Evolutionary conservation across 2,888 invertebrate species (phyloP).

Genomic region (Ectemnius lituratus): DNA sequence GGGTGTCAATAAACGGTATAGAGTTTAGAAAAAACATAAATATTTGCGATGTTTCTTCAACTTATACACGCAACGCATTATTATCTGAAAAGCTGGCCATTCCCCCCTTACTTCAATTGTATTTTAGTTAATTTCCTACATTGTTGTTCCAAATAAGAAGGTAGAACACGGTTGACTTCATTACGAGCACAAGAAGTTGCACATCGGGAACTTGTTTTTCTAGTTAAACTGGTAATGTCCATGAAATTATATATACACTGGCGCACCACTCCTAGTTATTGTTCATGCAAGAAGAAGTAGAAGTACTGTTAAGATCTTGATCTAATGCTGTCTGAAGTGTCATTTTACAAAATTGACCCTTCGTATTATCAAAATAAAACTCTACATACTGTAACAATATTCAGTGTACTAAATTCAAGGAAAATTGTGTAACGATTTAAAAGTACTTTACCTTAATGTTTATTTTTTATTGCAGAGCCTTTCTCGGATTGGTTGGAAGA

Average conservation of each 20-base stretch:
- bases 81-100: neutral
- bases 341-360: neutral
- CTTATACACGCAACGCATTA: too few species aligned
- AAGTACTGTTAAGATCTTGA: constrained; percentile 41
- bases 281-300: constrained; percentile 48
- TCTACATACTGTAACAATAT: neutral
- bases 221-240: constrained; percentile 61
- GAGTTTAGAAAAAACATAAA: too few species aligned
- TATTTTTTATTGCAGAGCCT: constrained; percentile 78
- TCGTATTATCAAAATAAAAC: neutral
- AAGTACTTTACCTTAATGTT: constrained; percentile 6
- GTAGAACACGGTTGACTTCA: constrained; percentile 19
- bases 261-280: constrained; percentile 63
- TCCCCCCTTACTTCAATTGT: neutral
- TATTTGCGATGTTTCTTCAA: too few species aligned
- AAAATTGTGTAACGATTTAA: neutral
- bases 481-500: constrained; percentile 86
- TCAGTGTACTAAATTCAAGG: neutral
- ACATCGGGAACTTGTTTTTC: constrained; percentile 67
- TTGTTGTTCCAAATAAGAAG: constrained; percentile 1
- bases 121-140: neutral
- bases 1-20: too few species aligned
- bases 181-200: constrained; percentile 46
- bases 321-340: neutral
- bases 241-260: constrained; percentile 63